Evolutionary conservation across 2,797 vertebrate genomes (phyloP), one percentile per base, ranked within the genome.

Genomic region (Phoebastria nigripes): DNA sequence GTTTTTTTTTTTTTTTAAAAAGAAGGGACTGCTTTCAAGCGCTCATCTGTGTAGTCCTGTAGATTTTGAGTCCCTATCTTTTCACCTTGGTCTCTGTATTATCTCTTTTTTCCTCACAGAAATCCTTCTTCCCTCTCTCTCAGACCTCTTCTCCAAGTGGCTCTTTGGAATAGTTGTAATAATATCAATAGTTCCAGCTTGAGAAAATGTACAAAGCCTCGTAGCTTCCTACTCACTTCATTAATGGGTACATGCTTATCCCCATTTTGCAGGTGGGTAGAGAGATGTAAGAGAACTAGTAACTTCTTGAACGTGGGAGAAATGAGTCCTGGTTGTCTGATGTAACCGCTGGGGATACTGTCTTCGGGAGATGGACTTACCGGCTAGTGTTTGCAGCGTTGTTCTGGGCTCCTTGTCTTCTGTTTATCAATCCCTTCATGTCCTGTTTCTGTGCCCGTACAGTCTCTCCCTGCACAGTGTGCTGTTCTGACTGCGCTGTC

Each of bases 161-260:
- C 17, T 87, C 20, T 90, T 89, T 76, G 72, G 31, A 94, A 49
- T 77, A 94, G 66, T 93, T 94, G 15, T 86, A 92, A 44, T 89
- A 82, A 56, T 87, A 65, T 52, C 51, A 66, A 8, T 96, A 89
- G 56, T 67, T 96, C 61, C 69, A 92, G 58, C 71, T 76, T 91
- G 58, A 92, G 87, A 90, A 95, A 93, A 89, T 80, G 37, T 55
- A 63, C 49, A 55, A 91, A 95, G 41, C 71, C 44, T 89, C 4
- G 4, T 89, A 85, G 52, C 67, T 96, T 97, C 47, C 55, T 89
- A 25, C 55, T 82, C 26, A 12, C 31, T 74, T 80, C 62, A 18
- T 87, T 89, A 67, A 33, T 92, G 87, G 74, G 29, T 89, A 82
- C 71, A 63, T 80, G 52, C 63, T 71, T 63, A 55, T 74, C 77